Percentiles rank a stretch among this genome's conserved stretches.
phyloP scores from a whole-genome alignment of 2,113 vertebrate genomes.

The Osmerus mordax region DNA sequence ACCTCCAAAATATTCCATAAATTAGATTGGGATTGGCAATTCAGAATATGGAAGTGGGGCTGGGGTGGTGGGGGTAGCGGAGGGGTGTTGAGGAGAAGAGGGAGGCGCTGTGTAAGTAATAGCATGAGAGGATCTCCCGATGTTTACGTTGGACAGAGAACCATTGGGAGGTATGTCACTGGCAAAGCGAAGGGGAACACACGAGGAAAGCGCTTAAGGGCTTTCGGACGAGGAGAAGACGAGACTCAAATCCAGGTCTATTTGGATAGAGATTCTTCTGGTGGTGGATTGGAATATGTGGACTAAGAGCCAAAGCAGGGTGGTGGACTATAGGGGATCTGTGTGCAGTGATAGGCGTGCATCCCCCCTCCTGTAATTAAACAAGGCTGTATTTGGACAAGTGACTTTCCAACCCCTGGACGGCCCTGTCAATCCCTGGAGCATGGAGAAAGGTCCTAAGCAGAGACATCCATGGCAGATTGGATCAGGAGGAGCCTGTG shows the following conservation, averaged over 20 bases:
- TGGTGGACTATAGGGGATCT: constrained; percentile 19
- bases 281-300: constrained; percentile 52
- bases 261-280: constrained; percentile 65
- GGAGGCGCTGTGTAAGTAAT: constrained; percentile 33
- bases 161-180: constrained; percentile 65
- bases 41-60: constrained; percentile 67
- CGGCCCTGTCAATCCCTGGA: constrained; percentile 53
- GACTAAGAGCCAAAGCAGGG: constrained; percentile 36
- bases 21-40: constrained; percentile 85
- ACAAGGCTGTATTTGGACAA: constrained; percentile 66
- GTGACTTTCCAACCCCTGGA: constrained; percentile 56
- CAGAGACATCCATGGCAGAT: constrained; percentile 54
- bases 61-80: constrained; percentile 47
- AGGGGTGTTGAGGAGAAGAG: constrained; percentile 29
- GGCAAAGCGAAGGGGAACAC: constrained; percentile 39
- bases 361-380: constrained; percentile 62
- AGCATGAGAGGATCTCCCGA: constrained; percentile 62
- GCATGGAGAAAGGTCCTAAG: constrained; percentile 53
- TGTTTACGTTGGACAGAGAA: constrained; percentile 69
- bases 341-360: constrained; percentile 51
- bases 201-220: constrained; percentile 56
- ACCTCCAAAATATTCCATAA: constrained; percentile 92
- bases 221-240: constrained; percentile 58
- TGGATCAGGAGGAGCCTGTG: constrained; percentile 58
- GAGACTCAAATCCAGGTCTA: constrained; percentile 56